Evolutionary conservation across 2,888 invertebrate genomes (phyloP).

Genomic region (Bellardia bayeri): DNA sequence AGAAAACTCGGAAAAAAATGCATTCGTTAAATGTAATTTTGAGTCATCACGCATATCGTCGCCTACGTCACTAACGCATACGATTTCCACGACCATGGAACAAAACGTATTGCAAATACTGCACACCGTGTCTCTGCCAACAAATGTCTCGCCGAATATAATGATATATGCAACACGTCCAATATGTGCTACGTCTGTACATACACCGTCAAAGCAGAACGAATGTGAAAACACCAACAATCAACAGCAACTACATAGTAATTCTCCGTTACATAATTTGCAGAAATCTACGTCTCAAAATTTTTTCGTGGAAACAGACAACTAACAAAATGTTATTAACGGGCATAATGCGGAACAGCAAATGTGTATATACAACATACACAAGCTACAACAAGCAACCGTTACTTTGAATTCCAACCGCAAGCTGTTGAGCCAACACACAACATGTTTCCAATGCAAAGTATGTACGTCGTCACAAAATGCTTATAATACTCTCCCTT

Average conservation of each 20-base stretch:
- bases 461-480: too few relatives aligned
- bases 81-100: not conserved
- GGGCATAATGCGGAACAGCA: not conserved
- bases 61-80: not conserved
- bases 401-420: constrained; percentile 22
- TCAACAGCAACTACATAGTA: too few relatives aligned
- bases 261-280: too few relatives aligned
- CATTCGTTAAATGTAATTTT: constrained; percentile 1
- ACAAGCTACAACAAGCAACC: not conserved
- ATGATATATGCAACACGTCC: not conserved
- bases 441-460: too few relatives aligned
- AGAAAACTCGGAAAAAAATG: not conserved
- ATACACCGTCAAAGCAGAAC: not conserved
- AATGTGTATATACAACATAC: not conserved
- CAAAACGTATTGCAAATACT: not conserved
- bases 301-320: not conserved
- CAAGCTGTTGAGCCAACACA: not conserved
- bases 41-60: not conserved
- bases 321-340: constrained; percentile 4
- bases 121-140: constrained; percentile 8
- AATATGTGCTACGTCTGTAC: not conserved
- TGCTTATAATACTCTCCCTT: too few relatives aligned
- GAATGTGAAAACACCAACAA: not conserved
- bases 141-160: too few relatives aligned
- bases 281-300: too few relatives aligned